These are phyloP conservation scores for Botia kubotai DNA, from an alignment of 2,797 vertebrate genomes.

Conservation along the genomic window DNA sequence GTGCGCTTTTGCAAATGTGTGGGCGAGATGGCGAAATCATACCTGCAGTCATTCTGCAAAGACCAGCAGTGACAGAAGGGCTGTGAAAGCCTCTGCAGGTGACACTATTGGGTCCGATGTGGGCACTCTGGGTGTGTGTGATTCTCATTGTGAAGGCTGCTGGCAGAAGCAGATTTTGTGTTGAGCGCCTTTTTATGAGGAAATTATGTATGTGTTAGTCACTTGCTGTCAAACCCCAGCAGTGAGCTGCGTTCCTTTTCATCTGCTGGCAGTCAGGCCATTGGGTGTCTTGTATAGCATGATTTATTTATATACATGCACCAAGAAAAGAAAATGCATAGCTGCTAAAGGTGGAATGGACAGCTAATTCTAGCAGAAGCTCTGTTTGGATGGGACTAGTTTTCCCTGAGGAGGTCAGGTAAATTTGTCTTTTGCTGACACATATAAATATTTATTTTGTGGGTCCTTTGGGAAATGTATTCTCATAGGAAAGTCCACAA, in stretches of 20 bases:
- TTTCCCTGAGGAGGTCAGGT: neutral
- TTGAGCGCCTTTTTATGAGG: neutral
- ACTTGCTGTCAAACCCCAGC: slow-evolving; percentile 9
- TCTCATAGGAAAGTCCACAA: too few relatives aligned
- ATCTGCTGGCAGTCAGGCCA: neutral
- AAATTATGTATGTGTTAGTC: slow-evolving; percentile 2
- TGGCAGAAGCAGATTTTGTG: neutral
- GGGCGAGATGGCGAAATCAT: slow-evolving; percentile 6
- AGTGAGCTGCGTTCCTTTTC: slow-evolving; percentile 5
- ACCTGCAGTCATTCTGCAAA: neutral
- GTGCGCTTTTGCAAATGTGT: neutral
- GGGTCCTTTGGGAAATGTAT: too few relatives aligned
- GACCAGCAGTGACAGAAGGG: slow-evolving; percentile 1
- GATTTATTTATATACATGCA: neutral
- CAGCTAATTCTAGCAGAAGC: neutral
- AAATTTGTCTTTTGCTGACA: neutral
- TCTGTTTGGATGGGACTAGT: neutral
- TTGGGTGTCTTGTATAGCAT: neutral
- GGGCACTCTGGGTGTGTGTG: neutral
- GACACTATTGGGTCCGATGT: neutral
- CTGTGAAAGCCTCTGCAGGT: slow-evolving; percentile 3
- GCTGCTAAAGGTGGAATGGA: neutral
- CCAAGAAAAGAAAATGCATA: slow-evolving; percentile 3
- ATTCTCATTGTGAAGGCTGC: neutral
- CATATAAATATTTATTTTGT: too few relatives aligned